A percentile compares a stretch with the other conserved stretches of the same genome.
These are phyloP conservation scores for Potorous gilbertii DNA, from an alignment of 2,797 vertebrate genomes.

Conservation along the genomic window DNA sequence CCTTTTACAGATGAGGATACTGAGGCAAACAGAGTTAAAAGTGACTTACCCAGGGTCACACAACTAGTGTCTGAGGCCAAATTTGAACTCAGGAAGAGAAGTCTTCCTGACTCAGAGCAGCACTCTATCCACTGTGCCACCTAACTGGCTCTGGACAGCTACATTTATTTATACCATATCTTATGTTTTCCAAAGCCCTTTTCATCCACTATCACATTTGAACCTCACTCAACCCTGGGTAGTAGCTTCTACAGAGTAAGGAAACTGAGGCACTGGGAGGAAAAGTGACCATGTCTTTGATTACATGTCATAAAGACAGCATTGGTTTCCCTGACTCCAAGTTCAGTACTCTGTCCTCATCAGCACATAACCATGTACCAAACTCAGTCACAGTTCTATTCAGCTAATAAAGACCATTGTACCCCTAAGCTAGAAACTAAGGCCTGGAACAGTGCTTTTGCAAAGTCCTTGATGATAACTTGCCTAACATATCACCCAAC, in stretches of 20 bases:
- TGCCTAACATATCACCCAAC: not conserved
- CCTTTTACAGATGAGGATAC: not conserved
- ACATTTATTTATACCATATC: not conserved
- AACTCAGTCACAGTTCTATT: not conserved
- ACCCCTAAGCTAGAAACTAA: not conserved
- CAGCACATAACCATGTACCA: not conserved
- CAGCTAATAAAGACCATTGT: slow-evolving; percentile 2
- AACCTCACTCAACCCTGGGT: not conserved
- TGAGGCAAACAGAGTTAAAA: not conserved
- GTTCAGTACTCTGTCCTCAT: not conserved
- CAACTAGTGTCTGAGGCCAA: not conserved
- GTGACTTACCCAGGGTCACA: not conserved
- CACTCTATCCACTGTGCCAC: not conserved
- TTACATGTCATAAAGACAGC: not conserved
- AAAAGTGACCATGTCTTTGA: not conserved
- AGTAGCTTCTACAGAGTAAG: not conserved
- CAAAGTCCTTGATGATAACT: slow-evolving; percentile 24
- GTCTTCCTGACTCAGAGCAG: not conserved
- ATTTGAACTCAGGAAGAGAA: not conserved
- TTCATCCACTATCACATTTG: not conserved
- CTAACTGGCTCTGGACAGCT: not conserved
- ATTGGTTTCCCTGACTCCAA: not conserved
- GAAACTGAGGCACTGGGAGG: not conserved
- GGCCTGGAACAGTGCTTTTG: slow-evolving; percentile 14
- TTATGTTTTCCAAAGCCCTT: not conserved